Evolutionary conservation across 2,888 invertebrate species (phyloP).

Genomic region (Glomeris marginata): DNA sequence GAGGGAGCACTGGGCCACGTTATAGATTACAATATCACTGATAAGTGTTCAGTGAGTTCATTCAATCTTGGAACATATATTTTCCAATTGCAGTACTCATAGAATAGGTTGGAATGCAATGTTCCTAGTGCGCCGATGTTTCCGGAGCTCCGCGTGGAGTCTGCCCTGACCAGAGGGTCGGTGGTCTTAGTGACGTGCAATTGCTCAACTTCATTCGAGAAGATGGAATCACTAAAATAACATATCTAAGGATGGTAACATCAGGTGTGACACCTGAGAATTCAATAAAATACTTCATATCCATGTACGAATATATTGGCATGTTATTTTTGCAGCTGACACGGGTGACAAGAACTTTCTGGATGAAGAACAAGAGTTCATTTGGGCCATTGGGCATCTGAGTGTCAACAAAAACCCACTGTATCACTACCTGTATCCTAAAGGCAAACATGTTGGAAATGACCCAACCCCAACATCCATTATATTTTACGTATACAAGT

Average conservation of each 20-base stretch:
- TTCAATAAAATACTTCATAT: background rate
- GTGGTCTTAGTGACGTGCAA: conserved; percentile 68
- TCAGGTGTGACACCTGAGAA: conserved; percentile 33
- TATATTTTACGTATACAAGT: background rate
- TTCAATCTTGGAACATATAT: background rate
- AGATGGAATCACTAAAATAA: conserved; percentile 60
- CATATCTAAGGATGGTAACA: conserved; percentile 57
- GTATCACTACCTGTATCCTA: conserved; percentile 66
- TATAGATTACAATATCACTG: conserved; percentile 71
- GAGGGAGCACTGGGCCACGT: conserved; percentile 56
- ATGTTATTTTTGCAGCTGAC: conserved; percentile 43
- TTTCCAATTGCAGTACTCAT: background rate
- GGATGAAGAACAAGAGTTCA: conserved; percentile 44
- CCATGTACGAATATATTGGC: no score
- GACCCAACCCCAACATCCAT: background rate
- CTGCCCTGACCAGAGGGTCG: conserved; percentile 66
- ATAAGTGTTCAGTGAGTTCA: conserved; percentile 51
- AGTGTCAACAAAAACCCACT: conserved; percentile 62
- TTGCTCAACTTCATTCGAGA: conserved; percentile 39
- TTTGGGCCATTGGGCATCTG: conserved; percentile 73
- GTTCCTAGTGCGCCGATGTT: conserved; percentile 60
- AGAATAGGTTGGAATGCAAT: no score
- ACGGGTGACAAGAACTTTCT: conserved; percentile 55
- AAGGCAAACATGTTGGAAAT: conserved; percentile 27
- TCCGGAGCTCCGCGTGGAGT: conserved; percentile 73